These are phyloP conservation scores for Aporrectodea caliginosa DNA, from an alignment of 1,140 invertebrate genomes.

Conservation along the genomic window DNA sequence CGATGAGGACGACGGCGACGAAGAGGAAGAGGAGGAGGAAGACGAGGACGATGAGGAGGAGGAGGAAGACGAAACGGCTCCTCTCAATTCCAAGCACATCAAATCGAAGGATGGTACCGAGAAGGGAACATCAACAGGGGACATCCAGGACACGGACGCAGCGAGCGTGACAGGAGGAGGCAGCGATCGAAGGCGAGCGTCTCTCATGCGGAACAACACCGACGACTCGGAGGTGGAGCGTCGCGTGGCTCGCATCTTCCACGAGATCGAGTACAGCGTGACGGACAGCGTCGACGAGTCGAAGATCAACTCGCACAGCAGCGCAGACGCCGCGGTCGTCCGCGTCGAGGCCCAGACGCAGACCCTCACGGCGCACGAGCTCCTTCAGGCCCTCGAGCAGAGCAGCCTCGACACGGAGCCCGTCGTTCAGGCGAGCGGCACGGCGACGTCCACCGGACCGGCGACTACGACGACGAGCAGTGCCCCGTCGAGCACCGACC, in stretches of 20 bases:
- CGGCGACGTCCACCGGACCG: neutral
- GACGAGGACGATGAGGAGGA: neutral
- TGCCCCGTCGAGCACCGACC: neutral
- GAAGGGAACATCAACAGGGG: neutral
- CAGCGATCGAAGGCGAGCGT: conserved; percentile 5
- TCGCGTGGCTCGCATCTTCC: conserved; percentile 22
- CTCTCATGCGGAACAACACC: conserved; percentile 29
- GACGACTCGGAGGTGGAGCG: conserved; percentile 32
- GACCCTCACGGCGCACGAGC: conserved; percentile 8
- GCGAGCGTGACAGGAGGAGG: neutral
- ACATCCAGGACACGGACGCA: neutral
- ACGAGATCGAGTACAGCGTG: conserved; percentile 29
- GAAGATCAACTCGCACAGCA: neutral
- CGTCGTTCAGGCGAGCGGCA: neutral
- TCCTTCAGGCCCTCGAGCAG: conserved; percentile 62
- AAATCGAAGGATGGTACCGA: neutral
- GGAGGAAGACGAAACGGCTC: neutral
- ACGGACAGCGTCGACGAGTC: conserved; percentile 29
- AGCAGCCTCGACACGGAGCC: neutral
- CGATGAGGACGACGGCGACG: conserved; percentile 26
- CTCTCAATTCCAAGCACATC: too few species aligned
- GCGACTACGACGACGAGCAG: neutral
- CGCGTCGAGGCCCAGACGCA: conserved; percentile 21
- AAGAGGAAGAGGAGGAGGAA: conserved; percentile 21
- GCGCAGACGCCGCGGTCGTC: neutral